Evolutionary conservation across 2,113 vertebrate genomes (phyloP), one percentile per base, ranked within the genome.

Genomic region (Tachuris rubrigastra): DNA sequence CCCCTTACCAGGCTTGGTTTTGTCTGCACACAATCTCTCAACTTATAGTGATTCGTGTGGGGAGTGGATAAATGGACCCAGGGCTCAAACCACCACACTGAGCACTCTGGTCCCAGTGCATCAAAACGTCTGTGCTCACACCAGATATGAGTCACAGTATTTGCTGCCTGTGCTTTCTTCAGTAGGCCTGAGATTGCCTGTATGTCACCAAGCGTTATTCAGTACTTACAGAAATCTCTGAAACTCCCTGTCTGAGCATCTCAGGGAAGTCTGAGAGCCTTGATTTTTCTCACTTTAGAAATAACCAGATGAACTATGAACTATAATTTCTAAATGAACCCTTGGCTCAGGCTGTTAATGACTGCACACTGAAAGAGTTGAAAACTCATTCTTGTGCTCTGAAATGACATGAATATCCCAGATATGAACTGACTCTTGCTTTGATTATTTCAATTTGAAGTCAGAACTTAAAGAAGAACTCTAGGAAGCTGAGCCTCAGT

Each of bases 91-190:
- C n/a, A n/a, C n/a, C n/a, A n/a, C n/a, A n/a, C n/a, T n/a, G n/a
- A 83, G 50, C 27, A 50, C 23, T 22, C 33, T 6, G 15, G 12
- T 74, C 24, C 35, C 35, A 25, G 55, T 53, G 17, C 53, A 72
- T 80, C 22, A 79, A 30, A 67, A 63, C 17, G 49, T 58, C 11
- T 30, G 1, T 1, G 3, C 3, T 9, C 18, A 47, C 30, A n/a
- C 5, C 22, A 42, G 37, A 7, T 31, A 33, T 0, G 3, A 66
- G n/a, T 39, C 14, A 12, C 2, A 5, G 4, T 24, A 41, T 12
- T 35, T 30, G 5, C 63, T 78, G 31, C 42, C 58, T 72, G 21
- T 14, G 2, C 30, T 75, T 62, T 35, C 76, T 72, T 79, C 35
- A 78, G 62, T 13, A 52, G 56, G 13, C n/a, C 41, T 67, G 42